These are phyloP conservation scores for Chrysoperla carnea DNA, from an alignment of 1,140 invertebrate genomes.

Conservation along the genomic window DNA sequence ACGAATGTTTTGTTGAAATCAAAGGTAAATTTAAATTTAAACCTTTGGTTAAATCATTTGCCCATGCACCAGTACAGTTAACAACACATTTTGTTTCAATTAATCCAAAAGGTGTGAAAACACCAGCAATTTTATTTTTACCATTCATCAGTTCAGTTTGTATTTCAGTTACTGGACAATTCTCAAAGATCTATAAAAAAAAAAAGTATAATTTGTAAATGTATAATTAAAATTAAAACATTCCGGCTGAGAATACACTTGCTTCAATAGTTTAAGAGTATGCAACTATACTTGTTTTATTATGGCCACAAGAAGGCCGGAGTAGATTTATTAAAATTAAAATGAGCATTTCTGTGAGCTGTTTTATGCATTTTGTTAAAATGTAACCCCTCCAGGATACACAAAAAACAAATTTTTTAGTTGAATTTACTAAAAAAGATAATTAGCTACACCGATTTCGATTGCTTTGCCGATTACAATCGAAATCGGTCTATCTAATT, in stretches of 20 bases:
- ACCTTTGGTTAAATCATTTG: constrained; percentile 48
- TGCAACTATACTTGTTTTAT: too few relatives aligned
- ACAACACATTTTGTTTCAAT: constrained; percentile 58
- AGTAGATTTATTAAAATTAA: too few relatives aligned
- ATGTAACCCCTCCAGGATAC: too few relatives aligned
- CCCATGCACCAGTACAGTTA: constrained; percentile 67
- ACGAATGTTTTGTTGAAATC: constrained; percentile 73
- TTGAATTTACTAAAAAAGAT: too few relatives aligned
- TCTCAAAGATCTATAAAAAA: constrained; percentile 46
- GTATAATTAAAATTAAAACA: constrained; percentile 1
- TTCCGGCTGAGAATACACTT: neutral
- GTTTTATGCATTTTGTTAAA: too few relatives aligned
- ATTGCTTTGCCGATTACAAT: too few relatives aligned
- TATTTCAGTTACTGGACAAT: constrained; percentile 49
- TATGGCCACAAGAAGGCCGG: too few relatives aligned
- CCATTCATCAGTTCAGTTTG: constrained; percentile 28
- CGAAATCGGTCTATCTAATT: too few relatives aligned
- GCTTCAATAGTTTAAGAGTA: constrained; percentile 1
- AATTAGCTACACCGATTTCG: too few relatives aligned
- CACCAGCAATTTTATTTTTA: constrained; percentile 48
- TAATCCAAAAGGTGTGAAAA: constrained; percentile 49
- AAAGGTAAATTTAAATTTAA: constrained; percentile 56
- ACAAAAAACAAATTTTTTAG: too few relatives aligned
- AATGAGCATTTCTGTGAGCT: too few relatives aligned
- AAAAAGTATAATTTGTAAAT: constrained; percentile 2